phyloP scores from a whole-genome alignment of 2,888 invertebrate genomes.

The Stictocephala bisonia region DNA sequence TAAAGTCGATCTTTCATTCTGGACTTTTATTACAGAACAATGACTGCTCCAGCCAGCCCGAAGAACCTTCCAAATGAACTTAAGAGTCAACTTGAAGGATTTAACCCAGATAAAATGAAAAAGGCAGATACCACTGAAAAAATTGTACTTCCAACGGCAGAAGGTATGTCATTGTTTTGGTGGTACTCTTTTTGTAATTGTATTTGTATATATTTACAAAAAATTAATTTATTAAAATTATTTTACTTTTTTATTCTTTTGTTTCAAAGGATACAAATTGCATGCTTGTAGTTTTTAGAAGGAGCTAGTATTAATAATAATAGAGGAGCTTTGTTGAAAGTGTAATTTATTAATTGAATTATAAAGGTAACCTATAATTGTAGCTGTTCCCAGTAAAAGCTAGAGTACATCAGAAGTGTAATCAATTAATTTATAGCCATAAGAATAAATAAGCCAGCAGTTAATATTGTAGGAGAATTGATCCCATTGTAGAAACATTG shows the following conservation, averaged over 20 bases:
- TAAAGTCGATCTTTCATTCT: too few relatives aligned
- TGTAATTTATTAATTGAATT: too few relatives aligned
- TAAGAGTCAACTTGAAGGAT: conserved; percentile 91
- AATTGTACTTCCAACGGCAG: conserved; percentile 90
- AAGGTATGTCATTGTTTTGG: conserved; percentile 73
- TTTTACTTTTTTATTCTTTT: conserved; percentile 10
- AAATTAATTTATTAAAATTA: conserved; percentile 47
- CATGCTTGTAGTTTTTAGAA: not conserved
- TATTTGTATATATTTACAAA: conserved; percentile 36
- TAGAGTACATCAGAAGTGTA: too few relatives aligned
- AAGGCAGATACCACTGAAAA: conserved; percentile 93
- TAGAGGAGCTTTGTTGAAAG: too few relatives aligned
- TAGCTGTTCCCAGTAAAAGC: too few relatives aligned
- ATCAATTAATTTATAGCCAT: too few relatives aligned
- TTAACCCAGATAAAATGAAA: conserved; percentile 88
- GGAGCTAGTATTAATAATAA: too few relatives aligned
- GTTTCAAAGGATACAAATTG: conserved; percentile 10
- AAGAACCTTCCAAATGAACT: conserved; percentile 92
- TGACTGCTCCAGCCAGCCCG: conserved; percentile 62
- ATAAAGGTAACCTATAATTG: too few relatives aligned
- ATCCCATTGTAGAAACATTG: too few relatives aligned
- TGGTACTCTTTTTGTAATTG: conserved; percentile 30
- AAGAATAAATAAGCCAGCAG: too few relatives aligned
- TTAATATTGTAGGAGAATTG: too few relatives aligned
- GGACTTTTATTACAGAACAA: too few relatives aligned